phyloP scores from a whole-genome alignment of 2,113 vertebrate species.

The Elachura formosa region DNA sequence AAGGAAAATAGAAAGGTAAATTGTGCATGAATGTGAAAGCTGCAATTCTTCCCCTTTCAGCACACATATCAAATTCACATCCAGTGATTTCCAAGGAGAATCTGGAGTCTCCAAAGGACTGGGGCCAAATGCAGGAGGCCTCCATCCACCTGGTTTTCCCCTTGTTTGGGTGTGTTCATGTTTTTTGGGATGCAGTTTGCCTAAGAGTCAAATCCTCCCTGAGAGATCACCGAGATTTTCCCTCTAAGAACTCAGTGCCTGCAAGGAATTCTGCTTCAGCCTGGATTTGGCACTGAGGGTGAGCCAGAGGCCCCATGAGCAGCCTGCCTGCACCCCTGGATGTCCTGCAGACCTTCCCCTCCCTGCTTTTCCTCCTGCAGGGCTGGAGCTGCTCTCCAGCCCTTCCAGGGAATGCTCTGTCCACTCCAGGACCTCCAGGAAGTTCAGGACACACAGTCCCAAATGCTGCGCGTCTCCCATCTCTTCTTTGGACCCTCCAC shows the following conservation, averaged over 20 bases:
- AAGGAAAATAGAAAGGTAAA: constrained; percentile 73
- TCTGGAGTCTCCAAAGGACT: constrained; percentile 49
- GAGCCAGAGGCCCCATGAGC: neutral
- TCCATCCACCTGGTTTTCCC: neutral
- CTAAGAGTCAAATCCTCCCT: neutral
- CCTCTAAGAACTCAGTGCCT: neutral
- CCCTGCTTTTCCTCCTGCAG: neutral
- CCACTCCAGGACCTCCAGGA: neutral
- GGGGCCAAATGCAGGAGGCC: neutral
- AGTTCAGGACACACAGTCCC: fast-evolving
- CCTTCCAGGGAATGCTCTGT: neutral
- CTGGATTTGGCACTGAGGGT: neutral
- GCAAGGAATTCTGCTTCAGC: neutral
- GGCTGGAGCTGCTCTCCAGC: fast-evolving
- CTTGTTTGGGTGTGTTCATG: neutral
- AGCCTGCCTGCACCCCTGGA: neutral
- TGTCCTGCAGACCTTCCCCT: neutral
- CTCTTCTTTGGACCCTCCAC: neutral
- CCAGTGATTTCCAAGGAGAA: constrained; percentile 61
- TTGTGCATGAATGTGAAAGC: constrained; percentile 69
- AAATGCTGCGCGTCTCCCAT: neutral
- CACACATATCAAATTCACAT: constrained; percentile 57
- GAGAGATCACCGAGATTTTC: neutral
- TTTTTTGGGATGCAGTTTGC: neutral
- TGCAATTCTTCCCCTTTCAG: constrained; percentile 74